Base-by-base conservation (phyloP, 2,113 vertebrate species). In the Herpailurus yagouaroundi region DNA sequence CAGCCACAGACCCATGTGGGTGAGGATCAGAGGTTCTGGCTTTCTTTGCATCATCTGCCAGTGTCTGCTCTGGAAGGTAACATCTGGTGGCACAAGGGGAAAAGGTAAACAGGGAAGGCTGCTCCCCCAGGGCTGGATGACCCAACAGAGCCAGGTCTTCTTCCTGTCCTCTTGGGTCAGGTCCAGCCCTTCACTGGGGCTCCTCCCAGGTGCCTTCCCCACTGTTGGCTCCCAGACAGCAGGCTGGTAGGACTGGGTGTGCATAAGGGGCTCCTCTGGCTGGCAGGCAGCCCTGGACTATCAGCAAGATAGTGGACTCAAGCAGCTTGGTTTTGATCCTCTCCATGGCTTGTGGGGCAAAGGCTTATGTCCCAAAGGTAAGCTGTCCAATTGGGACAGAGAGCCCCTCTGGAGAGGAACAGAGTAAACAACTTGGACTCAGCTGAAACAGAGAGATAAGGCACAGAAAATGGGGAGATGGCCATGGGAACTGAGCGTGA, bases 391-490 rank as follows among this genome's bases (percentile, higher is more conserved):
- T 45, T 97, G 93, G 96, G 96, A 97, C 95, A 96, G 94, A 95
- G 77, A 92, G 85, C 95, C 94, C 92, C 96, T 97, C 93, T 94
- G 97, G 82, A 97, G 96, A 98, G 97, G 92, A 97, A 96, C 90
- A 97, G 93, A 98, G 98, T 98, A 98, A 98, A 98, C 98, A 98
- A 97, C 97, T 97, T 98, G 97, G 95, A 98, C 94, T 98, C 97
- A 98, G 98, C 96, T 98, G 98, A 98, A 97, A 98, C 96, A 98
- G 97, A 97, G 97, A 98, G 97, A 98, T 98, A 98, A 98, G 98
- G 98, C 98, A 98, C 98, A 98, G 98, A 98, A 98, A 98, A 97
- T 91, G 93, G 97, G 97, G 97, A 98, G 96, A 95, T 95, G 96
- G 93, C 97, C 97, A 45, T 91, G 91, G 97, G 91, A 91, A 95